Conservation (phyloP, 2,113 vertebrate species). For the Amphiprion percula region DNA sequence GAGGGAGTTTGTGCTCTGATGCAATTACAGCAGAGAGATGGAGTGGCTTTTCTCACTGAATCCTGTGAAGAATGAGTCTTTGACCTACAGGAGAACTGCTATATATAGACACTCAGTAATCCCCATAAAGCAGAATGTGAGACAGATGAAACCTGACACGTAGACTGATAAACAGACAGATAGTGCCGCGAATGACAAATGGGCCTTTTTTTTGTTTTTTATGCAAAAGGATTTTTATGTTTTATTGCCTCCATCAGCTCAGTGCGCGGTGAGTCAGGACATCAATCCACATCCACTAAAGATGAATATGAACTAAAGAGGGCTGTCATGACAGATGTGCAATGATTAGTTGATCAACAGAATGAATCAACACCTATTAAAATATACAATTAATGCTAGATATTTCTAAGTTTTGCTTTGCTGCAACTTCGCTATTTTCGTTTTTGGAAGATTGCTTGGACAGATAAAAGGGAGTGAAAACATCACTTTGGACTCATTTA, state of each 20-base stretch:
- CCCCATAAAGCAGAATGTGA: background rate
- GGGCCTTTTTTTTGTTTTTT: background rate
- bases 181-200: background rate
- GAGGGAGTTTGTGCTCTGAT: background rate
- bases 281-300: background rate
- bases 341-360: background rate
- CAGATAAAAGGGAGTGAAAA: no score
- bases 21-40: slow-evolving; percentile 33
- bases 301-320: background rate
- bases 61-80: slow-evolving; percentile 43
- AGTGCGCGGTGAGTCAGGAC: slow-evolving; percentile 44
- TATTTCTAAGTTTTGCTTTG: no score
- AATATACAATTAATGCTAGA: background rate
- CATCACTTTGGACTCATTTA: no score
- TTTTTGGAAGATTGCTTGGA: no score
- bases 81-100: slow-evolving; percentile 36
- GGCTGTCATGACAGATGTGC: background rate
- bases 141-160: slow-evolving; percentile 25
- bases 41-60: background rate
- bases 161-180: background rate
- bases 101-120: slow-evolving; percentile 27
- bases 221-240: background rate
- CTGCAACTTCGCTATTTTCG: no score
- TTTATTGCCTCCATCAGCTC: slow-evolving; percentile 16
- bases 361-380: background rate